phyloP scores from a whole-genome alignment of 2,797 vertebrate genomes.

The Simalia tracyae region DNA sequence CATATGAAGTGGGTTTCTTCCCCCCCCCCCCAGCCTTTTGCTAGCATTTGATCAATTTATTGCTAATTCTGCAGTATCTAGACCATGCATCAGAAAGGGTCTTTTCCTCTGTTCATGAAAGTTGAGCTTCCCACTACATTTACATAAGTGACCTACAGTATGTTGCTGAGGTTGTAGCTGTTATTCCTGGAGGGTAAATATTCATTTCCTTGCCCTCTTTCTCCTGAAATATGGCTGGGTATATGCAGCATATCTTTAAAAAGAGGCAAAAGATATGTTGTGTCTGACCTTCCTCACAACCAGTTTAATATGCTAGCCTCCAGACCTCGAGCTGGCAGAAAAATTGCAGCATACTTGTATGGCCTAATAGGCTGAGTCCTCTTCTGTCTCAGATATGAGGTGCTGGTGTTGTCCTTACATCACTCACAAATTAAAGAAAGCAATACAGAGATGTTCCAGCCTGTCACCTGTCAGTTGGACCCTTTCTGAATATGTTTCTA shows the following conservation, averaged over 20 bases:
- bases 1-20: neutral
- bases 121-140: neutral
- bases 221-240: neutral
- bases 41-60: neutral
- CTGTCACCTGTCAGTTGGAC: neutral
- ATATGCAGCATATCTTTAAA: neutral
- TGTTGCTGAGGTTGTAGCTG: neutral
- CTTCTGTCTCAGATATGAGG: neutral
- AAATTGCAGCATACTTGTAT: neutral
- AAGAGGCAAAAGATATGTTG: neutral
- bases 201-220: neutral
- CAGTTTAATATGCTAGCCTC: neutral
- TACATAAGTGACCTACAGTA: neutral
- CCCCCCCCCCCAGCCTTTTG: neutral
- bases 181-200: neutral
- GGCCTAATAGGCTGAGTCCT: neutral
- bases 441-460: neutral
- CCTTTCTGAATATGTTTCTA: neutral
- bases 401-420: neutral
- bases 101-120: neutral
- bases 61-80: neutral
- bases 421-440: neutral
- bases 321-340: neutral
- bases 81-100: neutral
- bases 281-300: neutral